A percentile compares a stretch with the other conserved stretches of the same genome.
Evolutionary conservation across 2,797 vertebrate genomes (phyloP).

Genomic region (Karalla daura): DNA sequence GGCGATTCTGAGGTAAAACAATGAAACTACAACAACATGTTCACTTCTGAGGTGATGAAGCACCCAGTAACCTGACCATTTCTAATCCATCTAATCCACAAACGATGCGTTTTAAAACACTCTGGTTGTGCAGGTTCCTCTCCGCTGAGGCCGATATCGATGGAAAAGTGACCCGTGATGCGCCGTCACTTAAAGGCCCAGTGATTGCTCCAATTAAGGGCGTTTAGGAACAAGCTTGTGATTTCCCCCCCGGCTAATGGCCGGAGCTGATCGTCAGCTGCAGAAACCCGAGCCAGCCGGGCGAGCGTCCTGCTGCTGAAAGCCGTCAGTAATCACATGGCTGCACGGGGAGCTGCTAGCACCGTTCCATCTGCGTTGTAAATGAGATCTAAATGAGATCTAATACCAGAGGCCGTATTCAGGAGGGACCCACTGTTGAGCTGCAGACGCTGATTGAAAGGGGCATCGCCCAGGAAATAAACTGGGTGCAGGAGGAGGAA

Average conservation of each 20-base stretch:
- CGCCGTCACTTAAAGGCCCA: constrained; percentile 31
- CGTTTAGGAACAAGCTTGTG: constrained; percentile 60
- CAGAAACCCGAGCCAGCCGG: constrained; percentile 61
- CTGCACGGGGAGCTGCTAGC: constrained; percentile 59
- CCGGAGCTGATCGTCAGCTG: constrained; percentile 49
- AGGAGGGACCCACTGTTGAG: constrained; percentile 62
- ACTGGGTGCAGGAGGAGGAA: constrained; percentile 53
- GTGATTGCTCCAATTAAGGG: constrained; percentile 61
- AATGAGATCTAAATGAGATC: constrained; percentile 77
- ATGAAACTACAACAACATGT: not conserved
- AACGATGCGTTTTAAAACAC: not conserved
- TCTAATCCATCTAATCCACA: too few relatives aligned
- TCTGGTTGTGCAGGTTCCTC: not conserved
- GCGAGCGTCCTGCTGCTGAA: constrained; percentile 65
- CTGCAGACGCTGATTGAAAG: constrained; percentile 68
- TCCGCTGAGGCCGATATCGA: constrained; percentile 18
- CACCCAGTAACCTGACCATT: too few relatives aligned
- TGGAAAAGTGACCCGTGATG: constrained; percentile 28
- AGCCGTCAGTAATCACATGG: constrained; percentile 67
- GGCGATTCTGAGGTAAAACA: not conserved
- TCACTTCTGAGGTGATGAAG: not conserved
- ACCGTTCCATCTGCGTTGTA: constrained; percentile 68
- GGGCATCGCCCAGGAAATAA: constrained; percentile 68
- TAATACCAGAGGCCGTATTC: constrained; percentile 67
- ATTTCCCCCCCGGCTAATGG: constrained; percentile 62